Evolutionary conservation across 2,113 vertebrate genomes (phyloP).

Genomic region (Plecturocebus donacophilus): DNA sequence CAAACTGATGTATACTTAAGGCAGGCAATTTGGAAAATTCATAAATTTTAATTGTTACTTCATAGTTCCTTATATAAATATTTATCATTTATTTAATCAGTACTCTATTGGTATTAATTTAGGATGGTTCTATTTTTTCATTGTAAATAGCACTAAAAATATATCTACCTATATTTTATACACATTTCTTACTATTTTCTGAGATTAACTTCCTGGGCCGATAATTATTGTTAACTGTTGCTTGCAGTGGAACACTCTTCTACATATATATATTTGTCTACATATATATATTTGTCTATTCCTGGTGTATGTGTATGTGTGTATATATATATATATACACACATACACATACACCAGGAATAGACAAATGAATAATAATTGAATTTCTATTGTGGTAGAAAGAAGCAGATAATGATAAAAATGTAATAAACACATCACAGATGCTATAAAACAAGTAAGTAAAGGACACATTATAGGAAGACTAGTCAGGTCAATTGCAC

Average conservation of each 20-base stretch:
- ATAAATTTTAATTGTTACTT: background rate
- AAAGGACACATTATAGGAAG: background rate
- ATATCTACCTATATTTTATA: background rate
- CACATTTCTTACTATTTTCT: slow-evolving; percentile 13
- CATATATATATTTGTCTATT: too few species aligned
- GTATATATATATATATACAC: background rate
- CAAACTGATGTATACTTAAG: background rate
- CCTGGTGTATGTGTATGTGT: too few species aligned
- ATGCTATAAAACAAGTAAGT: background rate
- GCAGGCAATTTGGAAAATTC: background rate
- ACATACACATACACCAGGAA: background rate
- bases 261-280: background rate
- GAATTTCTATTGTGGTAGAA: background rate
- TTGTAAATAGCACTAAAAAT: slow-evolving; percentile 39
- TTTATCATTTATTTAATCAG: background rate
- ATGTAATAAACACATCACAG: slow-evolving; percentile 39
- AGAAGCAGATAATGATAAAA: slow-evolving; percentile 38
- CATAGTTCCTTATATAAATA: background rate
- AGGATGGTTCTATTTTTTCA: slow-evolving; percentile 36
- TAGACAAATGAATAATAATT: background rate
- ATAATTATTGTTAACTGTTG: slow-evolving; percentile 20
- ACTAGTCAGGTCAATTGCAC: background rate
- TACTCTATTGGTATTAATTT: background rate
- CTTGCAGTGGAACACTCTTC: background rate
- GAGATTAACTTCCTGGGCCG: slow-evolving; percentile 26